phyloP scores from a whole-genome alignment of 1,140 invertebrate genomes.

The Ectropis grisescens region DNA sequence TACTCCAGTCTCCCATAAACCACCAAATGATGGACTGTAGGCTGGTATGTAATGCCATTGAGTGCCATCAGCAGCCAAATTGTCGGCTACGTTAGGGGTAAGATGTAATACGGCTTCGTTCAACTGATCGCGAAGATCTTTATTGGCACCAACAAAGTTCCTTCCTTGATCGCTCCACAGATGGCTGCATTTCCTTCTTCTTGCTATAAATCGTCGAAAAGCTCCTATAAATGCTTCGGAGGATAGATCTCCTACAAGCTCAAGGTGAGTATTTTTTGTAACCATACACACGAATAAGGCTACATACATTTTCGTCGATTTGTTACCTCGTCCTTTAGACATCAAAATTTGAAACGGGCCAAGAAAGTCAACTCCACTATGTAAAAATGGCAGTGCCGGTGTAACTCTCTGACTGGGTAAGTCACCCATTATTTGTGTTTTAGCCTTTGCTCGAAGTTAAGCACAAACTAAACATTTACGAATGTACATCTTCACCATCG shows the following conservation, averaged over 20 bases:
- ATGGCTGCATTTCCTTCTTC: constrained; percentile 18
- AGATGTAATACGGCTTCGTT: constrained; percentile 11
- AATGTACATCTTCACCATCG: background rate
- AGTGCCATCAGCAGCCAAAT: constrained; percentile 14
- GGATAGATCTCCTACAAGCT: constrained; percentile 14
- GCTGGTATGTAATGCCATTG: constrained; percentile 30
- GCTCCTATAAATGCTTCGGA: constrained; percentile 19
- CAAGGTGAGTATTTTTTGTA: constrained; percentile 12
- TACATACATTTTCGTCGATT: constrained; percentile 10
- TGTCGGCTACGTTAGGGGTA: constrained; percentile 3
- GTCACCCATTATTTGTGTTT: constrained; percentile 30
- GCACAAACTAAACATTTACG: background rate
- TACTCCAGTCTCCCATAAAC: constrained; percentile 24
- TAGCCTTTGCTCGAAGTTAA: background rate
- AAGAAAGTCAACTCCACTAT: constrained; percentile 38
- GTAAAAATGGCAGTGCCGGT: constrained; percentile 25
- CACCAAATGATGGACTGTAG: constrained; percentile 18
- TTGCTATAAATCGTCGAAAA: constrained; percentile 27
- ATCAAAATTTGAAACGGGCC: constrained; percentile 25
- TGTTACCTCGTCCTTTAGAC: constrained; percentile 8
- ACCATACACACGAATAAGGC: constrained; percentile 11
- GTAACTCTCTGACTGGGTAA: constrained; percentile 25
- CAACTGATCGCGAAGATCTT: constrained; percentile 11
- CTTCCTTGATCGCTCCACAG: constrained; percentile 36
- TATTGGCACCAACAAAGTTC: constrained; percentile 34